Evolutionary conservation across 2,797 vertebrate genomes (phyloP).

Genomic region (Poecilia velifera): DNA sequence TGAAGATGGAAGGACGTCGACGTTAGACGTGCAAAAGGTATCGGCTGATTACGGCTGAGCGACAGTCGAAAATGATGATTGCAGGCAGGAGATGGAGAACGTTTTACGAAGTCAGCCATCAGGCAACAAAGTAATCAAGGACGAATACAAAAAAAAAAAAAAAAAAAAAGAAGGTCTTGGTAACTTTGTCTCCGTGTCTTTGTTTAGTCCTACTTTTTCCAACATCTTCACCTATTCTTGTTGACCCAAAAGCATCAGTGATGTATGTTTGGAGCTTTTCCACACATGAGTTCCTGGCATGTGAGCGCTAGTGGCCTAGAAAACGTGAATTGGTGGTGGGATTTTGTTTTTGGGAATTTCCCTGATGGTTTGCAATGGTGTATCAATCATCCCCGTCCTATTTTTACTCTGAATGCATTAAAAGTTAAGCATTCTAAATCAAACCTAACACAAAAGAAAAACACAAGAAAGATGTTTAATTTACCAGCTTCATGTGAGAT

Average conservation of each 20-base stretch:
- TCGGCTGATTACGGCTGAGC: conserved; percentile 59
- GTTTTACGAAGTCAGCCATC: conserved; percentile 35
- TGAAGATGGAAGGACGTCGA: conserved; percentile 38
- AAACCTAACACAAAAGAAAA: background rate
- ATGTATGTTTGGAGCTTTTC: conserved; percentile 56
- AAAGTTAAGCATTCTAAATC: background rate
- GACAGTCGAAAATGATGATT: conserved; percentile 45
- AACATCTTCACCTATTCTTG: conserved; percentile 57
- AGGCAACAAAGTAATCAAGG: conserved; percentile 65
- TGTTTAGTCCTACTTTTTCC: conserved; percentile 63
- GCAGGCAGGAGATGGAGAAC: conserved; percentile 33
- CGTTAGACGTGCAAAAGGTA: conserved; percentile 41
- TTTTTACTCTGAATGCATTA: conserved; percentile 35
- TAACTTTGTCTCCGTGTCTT: conserved; percentile 59
- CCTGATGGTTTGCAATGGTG: conserved; percentile 28
- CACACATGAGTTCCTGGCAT: conserved; percentile 42
- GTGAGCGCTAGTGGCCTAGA: conserved; percentile 40
- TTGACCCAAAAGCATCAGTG: conserved; percentile 65
- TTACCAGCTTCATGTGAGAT: conserved; percentile 11
- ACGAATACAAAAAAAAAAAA: conserved; percentile 19
- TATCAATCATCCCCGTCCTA: conserved; percentile 68
- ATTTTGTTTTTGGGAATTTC: conserved; percentile 50
- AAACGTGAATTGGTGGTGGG: conserved; percentile 28
- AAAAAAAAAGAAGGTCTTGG: conserved; percentile 43
- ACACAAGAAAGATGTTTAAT: background rate